These are phyloP conservation scores for Heterohyrax brucei DNA, from an alignment of 2,797 vertebrate genomes.

Conservation along the genomic window DNA sequence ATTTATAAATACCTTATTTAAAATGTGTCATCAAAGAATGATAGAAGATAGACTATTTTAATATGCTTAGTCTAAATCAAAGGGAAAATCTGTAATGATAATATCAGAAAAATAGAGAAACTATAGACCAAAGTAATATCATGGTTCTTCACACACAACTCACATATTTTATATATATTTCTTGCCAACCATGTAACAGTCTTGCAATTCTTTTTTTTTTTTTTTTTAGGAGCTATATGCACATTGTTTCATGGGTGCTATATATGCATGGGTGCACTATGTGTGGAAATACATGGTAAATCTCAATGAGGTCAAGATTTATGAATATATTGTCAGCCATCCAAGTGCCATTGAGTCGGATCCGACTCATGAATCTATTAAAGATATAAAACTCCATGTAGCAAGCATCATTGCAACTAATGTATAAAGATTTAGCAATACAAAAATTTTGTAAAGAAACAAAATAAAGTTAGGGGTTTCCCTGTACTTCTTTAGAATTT, in stretches of 20 bases:
- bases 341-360: no score
- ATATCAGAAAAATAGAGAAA: no score
- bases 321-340: no score
- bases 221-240: no score
- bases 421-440: not conserved
- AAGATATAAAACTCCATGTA: not conserved
- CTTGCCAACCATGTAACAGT: no score
- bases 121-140: not conserved
- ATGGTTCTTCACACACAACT: no score
- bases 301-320: no score
- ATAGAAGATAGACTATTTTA: not conserved
- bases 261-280: no score
- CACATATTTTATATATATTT: no score
- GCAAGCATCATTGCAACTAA: not conserved
- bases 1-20: not conserved
- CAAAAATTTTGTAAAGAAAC: not conserved
- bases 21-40: not conserved
- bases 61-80: not conserved
- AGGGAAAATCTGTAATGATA: not conserved
- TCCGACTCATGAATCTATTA: not conserved
- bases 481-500: not conserved
- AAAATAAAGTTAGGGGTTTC: not conserved
- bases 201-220: no score
- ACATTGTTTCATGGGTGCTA: no score
- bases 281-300: not conserved